These are phyloP conservation scores for Agonopterix heracliana DNA, from an alignment of 2,888 invertebrate species.

Conservation along the genomic window DNA sequence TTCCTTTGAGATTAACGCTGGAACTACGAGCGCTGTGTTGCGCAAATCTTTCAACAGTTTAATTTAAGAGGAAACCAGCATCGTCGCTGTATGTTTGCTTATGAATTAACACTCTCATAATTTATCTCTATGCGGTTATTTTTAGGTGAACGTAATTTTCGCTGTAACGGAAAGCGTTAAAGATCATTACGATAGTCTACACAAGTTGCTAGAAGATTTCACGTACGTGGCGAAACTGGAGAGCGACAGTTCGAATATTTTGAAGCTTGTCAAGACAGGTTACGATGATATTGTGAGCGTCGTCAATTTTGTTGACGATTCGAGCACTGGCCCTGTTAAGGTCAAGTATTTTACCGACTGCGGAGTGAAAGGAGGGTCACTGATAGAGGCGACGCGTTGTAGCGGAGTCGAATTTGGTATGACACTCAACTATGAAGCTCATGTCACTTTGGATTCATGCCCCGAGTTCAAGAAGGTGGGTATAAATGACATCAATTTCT, in stretches of 20 bases:
- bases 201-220: slow-evolving; percentile 80
- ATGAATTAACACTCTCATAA: too few relatives aligned
- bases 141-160: slow-evolving; percentile 88
- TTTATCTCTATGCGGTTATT: slow-evolving; percentile 14
- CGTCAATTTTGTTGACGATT: slow-evolving; percentile 76
- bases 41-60: slow-evolving; percentile 11
- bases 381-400: slow-evolving; percentile 74
- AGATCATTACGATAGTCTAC: slow-evolving; percentile 81
- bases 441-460: slow-evolving; percentile 76
- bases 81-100: background rate
- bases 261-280: slow-evolving; percentile 87
- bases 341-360: slow-evolving; percentile 85
- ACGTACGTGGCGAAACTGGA: slow-evolving; percentile 87
- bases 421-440: slow-evolving; percentile 79
- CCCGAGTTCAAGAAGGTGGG: slow-evolving; percentile 66
- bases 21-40: slow-evolving; percentile 3
- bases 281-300: slow-evolving; percentile 85
- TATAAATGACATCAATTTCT: slow-evolving; percentile 4
- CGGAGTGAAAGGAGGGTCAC: slow-evolving; percentile 63
- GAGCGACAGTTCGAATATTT: slow-evolving; percentile 89
- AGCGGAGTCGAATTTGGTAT: slow-evolving; percentile 78
- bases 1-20: slow-evolving; percentile 14
- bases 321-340: slow-evolving; percentile 77
- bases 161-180: slow-evolving; percentile 85
- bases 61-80: background rate